These are phyloP conservation scores for Muschampia plurimacula DNA, from an alignment of 2,888 invertebrate genomes.

Conservation along the genomic window DNA sequence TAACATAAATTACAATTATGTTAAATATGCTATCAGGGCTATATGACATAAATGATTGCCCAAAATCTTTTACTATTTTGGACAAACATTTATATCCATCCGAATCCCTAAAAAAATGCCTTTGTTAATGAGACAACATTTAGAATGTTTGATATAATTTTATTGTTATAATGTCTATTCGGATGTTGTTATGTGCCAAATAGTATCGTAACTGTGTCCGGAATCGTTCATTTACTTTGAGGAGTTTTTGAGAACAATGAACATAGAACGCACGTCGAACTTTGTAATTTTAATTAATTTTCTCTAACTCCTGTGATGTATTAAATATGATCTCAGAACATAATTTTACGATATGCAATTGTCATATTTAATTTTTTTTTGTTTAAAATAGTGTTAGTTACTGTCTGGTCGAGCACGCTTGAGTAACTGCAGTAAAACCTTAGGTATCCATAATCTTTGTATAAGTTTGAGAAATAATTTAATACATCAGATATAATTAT, in stretches of 20 bases:
- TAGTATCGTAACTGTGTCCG: conserved; percentile 47
- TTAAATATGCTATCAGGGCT: too few species aligned
- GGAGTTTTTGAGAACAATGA: conserved; percentile 40
- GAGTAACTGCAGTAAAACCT: conserved; percentile 18
- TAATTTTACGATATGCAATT: conserved; percentile 82
- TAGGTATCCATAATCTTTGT: conserved; percentile 64
- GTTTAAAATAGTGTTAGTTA: conserved; percentile 71
- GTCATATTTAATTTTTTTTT: conserved; percentile 77
- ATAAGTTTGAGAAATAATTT: conserved; percentile 75
- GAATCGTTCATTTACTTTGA: conserved; percentile 42
- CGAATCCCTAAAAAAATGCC: neutral
- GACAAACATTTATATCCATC: conserved; percentile 27
- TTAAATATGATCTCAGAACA: conserved; percentile 88
- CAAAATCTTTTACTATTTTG: conserved; percentile 27
- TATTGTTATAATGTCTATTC: conserved; percentile 64
- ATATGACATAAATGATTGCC: conserved; percentile 27
- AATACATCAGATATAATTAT: conserved; percentile 79
- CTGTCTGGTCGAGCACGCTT: conserved; percentile 46
- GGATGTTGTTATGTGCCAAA: conserved; percentile 57
- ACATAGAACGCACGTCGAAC: conserved; percentile 51
- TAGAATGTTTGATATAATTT: conserved; percentile 65
- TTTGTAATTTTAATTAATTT: conserved; percentile 60
- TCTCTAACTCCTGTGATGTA: conserved; percentile 88
- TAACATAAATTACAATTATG: too few species aligned
- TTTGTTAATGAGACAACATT: conserved; percentile 63